Percentiles rank a stretch among this genome's conserved stretches.
These are phyloP conservation scores for Oligia fasciuncula DNA, from an alignment of 2,888 invertebrate species.

Conservation along the genomic window DNA sequence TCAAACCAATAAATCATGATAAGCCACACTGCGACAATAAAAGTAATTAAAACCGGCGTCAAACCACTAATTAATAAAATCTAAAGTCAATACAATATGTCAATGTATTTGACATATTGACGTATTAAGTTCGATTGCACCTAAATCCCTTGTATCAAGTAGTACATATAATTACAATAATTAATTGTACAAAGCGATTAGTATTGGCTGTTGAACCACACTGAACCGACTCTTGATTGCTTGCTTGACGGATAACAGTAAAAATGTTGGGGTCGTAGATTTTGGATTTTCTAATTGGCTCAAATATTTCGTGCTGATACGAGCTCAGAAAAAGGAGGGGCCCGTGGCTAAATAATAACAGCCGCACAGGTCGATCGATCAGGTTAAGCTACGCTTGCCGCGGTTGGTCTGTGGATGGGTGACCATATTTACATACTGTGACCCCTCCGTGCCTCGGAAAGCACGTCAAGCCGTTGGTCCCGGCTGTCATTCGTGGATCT, in stretches of 20 bases:
- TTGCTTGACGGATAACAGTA: constrained; percentile 6
- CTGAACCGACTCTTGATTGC: constrained; percentile 1
- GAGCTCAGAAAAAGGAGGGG: background rate
- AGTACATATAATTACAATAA: constrained; percentile 18
- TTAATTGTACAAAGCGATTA: constrained; percentile 40
- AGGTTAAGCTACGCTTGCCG: no score
- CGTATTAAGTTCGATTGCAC: constrained; percentile 31
- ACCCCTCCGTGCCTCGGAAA: no score
- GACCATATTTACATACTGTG: no score
- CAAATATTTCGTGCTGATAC: background rate
- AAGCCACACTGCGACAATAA: background rate
- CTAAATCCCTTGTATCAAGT: constrained; percentile 29
- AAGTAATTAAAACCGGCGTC: constrained; percentile 20
- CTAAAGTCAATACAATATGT: constrained; percentile 28
- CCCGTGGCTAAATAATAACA: no score
- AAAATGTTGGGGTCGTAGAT: constrained; percentile 5
- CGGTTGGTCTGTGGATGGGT: no score
- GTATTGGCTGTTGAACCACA: background rate
- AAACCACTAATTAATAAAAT: constrained; percentile 28
- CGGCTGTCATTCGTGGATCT: no score
- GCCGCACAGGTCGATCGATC: no score
- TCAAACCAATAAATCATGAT: constrained; percentile 16
- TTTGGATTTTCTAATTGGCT: background rate
- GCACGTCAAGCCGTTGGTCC: no score
- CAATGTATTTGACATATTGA: constrained; percentile 35